Evolutionary conservation across 2,888 invertebrate genomes (phyloP).

Genomic region (Eristalinus aeneus): DNA sequence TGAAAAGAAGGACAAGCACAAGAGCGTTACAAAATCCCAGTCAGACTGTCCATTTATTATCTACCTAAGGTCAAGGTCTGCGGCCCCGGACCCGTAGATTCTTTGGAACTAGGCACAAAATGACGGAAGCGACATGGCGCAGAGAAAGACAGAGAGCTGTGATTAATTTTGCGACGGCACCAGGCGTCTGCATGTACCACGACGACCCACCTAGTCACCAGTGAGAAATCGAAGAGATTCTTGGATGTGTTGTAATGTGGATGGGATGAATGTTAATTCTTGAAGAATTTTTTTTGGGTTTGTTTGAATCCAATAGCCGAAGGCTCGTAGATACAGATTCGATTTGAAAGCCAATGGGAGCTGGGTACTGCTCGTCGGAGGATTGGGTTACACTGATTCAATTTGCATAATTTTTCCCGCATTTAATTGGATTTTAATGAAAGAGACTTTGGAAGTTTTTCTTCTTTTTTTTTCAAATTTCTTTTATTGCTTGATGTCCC

Average conservation of each 20-base stretch:
- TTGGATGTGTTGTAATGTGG: conserved; percentile 15
- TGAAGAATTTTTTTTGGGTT: not conserved
- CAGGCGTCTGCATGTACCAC: not conserved
- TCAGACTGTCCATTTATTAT: conserved; percentile 18
- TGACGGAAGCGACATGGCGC: not conserved
- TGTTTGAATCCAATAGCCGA: not conserved
- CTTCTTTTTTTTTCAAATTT: conserved; percentile 12
- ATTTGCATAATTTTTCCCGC: conserved; percentile 51
- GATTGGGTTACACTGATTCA: conserved; percentile 51
- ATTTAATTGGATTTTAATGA: conserved; percentile 8
- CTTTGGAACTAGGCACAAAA: not conserved
- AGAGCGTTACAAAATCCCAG: not conserved
- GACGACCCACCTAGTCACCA: not conserved
- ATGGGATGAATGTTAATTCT: conserved; percentile 21
- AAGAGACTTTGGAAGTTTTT: conserved; percentile 17
- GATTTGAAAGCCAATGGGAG: conserved; percentile 28
- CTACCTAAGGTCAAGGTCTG: conserved; percentile 47
- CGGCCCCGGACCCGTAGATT: not conserved
- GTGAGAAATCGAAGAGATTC: conserved; percentile 28
- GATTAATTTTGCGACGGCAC: conserved; percentile 42
- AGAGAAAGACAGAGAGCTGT: not conserved
- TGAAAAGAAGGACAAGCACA: not conserved
- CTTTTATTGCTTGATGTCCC: conserved; percentile 29
- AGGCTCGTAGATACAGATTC: conserved; percentile 6
- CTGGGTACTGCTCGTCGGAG: conserved; percentile 35